Percentiles rank a stretch among this genome's conserved stretches.
Evolutionary conservation across 2,888 invertebrate species (phyloP).

Genomic region (Antheraea assamensis): DNA sequence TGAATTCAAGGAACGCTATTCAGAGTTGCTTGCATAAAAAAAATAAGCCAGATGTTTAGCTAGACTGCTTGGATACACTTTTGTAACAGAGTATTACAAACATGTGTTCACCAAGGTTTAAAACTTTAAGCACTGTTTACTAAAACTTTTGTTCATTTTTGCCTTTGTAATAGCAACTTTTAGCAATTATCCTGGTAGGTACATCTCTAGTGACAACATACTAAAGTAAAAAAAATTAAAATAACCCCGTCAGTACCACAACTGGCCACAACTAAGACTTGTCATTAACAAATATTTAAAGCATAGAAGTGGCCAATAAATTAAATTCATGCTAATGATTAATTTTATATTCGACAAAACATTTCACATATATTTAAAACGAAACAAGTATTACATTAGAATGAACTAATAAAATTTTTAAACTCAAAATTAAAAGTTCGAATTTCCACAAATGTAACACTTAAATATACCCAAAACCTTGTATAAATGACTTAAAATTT

Average conservation of each 20-base stretch:
- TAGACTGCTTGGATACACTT: too few relatives aligned
- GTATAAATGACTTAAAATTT: constrained; percentile 26
- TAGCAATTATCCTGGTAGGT: too few relatives aligned
- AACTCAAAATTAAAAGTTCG: constrained; percentile 23
- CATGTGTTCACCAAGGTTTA: too few relatives aligned
- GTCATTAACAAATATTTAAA: neutral
- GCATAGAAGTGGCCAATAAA: neutral
- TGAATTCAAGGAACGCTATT: too few relatives aligned
- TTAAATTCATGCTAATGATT: neutral
- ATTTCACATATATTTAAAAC: constrained; percentile 6
- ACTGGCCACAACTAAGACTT: neutral
- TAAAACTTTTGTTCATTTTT: too few relatives aligned
- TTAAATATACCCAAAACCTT: constrained; percentile 44
- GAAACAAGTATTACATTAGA: constrained; percentile 23
- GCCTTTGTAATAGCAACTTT: too few relatives aligned
- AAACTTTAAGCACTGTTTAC: too few relatives aligned
- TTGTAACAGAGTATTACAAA: too few relatives aligned
- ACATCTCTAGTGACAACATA: too few relatives aligned
- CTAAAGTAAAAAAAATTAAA: too few relatives aligned
- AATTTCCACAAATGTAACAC: constrained; percentile 26
- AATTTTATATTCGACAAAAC: constrained; percentile 18
- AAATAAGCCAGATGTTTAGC: too few relatives aligned
- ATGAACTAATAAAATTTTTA: constrained; percentile 30
- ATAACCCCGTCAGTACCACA: neutral
- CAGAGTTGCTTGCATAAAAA: too few relatives aligned